Evolutionary conservation across 2,113 vertebrate species (phyloP), one percentile per base, ranked within the genome.

Genomic region (Lanius ludovicianus): DNA sequence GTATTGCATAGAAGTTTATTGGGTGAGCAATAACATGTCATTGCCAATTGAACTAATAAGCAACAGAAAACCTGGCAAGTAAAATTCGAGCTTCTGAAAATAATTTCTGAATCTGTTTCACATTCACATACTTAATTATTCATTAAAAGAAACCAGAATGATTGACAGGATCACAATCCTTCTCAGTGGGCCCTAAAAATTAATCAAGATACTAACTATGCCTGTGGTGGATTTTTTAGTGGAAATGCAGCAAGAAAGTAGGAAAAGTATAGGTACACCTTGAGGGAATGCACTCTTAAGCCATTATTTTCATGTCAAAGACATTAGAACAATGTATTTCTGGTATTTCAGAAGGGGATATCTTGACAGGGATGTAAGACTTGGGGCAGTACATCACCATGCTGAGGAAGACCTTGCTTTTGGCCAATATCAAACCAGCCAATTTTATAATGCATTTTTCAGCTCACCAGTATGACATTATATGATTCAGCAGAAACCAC

Each of bases 21-120:
- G 76, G 49, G 21, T 76, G 39, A 96, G 70, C 69, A 77, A 63
- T 83, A 95, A 77, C 21, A 19, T 95, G 91, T 74, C 82, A 73
- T 52, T 93, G 86, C 94, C 96, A 91, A 78, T 91, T 62, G 24
- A 75, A 87, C 68, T 93, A 93, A 94, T 71, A 69, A 68, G 79
- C 90, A 88, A 76, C 5, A 1, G 68, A 92, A 90, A 87, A 78
- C 15, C 56, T 70, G 42, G n/a, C 50, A 88, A 87, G 74, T 46
- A 83, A 85, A 95, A 93, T 67, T 90, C 59, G 60, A 86, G 57
- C 52, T 81, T 23, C 67, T 63, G 41, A 89, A 91, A 79, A 90
- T 60, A 55, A 56, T 82, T 85, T 87, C 41, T 57, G 63, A 90
- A 78, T 67, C 28, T 39, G 71, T 81, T 92, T 94, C 68, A 71